Evolutionary conservation across 1,140 invertebrate genomes (phyloP), one percentile per base, ranked within the genome.

Genomic region (Oedothorax gibbosus): DNA sequence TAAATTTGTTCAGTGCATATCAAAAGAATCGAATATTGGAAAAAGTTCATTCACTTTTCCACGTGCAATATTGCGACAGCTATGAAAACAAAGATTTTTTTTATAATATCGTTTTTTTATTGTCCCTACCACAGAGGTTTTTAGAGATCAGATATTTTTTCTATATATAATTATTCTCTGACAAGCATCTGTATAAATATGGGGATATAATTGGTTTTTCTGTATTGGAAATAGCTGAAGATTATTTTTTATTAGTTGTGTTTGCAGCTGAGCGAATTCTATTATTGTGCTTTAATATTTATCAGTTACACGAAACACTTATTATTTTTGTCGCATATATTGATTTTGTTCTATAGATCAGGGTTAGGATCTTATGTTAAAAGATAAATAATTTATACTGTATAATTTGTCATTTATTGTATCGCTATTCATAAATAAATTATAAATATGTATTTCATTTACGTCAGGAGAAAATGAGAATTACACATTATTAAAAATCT

Each of bases 171-270:
- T 9, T 18, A 69, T 53, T 73, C 35, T 11, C 35, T 7, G 50
- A 12, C 21, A 49, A 54, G 21, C 69, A 11, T 73, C 80, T 82
- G 80, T 73, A 51, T n/a, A 82, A 82, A 82, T 20, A 82, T 56
- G 7, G n/a, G 18, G n/a, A 73, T 18, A 73, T 82, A 82, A 82
- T 82, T 82, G 80, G 80, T 73, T 82, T 82, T 73, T 15, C 35
- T 73, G 35, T 35, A 82, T 82, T 65, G 80, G 50, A 82, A 82
- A 82, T 82, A 82, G 65, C 80, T 82, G 35, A 73, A 73, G 69
- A 64, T 35, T 53, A 49, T 65, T 35, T 35, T 82, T 66, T 73
- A 64, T 64, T 21, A 9, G 9, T 73, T 15, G 4, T 75, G 10
- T 35, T 62, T 64, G 15, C 72, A 18, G 12, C 18, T 35, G 21